A percentile compares a stretch with the other conserved stretches of the same genome.
Conservation (phyloP, 2,113 vertebrate genomes). For the human region DNA sequence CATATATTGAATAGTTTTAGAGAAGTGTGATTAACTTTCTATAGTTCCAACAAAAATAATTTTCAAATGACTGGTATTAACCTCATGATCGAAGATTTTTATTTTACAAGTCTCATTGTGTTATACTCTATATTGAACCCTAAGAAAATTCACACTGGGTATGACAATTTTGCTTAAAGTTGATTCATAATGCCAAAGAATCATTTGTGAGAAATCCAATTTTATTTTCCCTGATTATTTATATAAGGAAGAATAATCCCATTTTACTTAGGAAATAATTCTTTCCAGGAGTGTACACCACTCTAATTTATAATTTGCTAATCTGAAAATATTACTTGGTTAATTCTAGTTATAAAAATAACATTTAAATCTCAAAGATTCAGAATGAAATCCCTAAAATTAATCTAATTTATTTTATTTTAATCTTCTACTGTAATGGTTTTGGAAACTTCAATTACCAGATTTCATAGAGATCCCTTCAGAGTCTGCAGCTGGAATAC, state of each 20-base stretch:
- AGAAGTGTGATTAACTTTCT: neutral
- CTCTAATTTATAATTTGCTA: neutral
- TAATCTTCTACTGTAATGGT: neutral
- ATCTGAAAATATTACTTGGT: neutral
- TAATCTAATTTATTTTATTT: neutral
- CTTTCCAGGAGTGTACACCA: neutral
- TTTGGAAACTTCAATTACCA: neutral
- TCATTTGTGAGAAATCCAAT: neutral
- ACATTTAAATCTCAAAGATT: neutral
- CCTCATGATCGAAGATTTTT: neutral
- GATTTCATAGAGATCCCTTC: neutral
- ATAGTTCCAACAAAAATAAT: conserved; percentile 8
- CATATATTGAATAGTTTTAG: conserved; percentile 48
- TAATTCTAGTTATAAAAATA: neutral
- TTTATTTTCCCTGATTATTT: neutral
- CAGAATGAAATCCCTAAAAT: neutral
- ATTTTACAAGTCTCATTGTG: neutral
- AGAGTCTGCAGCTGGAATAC: neutral
- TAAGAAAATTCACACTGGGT: rapidly evolving
- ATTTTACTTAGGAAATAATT: neutral
- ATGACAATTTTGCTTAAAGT: neutral
- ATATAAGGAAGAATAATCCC: neutral
- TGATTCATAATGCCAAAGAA: neutral
- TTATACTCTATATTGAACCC: neutral
- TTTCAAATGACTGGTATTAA: neutral